A percentile compares a stretch with the other conserved stretches of the same genome.
Conservation (phyloP, 1,140 invertebrate genomes). For the Bombus pyrosoma region DNA sequence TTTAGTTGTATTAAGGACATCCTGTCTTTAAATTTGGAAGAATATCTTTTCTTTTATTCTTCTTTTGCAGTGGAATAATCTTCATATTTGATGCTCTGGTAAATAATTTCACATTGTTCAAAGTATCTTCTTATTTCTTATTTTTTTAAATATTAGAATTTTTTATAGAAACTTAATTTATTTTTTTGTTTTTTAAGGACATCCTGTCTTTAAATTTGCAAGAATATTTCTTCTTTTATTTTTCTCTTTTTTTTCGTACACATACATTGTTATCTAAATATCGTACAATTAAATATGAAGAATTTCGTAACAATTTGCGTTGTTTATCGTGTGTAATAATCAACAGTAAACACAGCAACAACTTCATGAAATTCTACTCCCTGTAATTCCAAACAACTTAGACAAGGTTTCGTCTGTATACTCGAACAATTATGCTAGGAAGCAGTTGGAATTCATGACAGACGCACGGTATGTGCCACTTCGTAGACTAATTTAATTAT, state of each 20-base stretch:
- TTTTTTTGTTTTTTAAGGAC: no score
- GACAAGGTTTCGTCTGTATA: neutral
- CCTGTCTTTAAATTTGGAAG: no score
- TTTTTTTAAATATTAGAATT: neutral
- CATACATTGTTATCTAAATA: neutral
- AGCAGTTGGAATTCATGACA: neutral
- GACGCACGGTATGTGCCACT: neutral
- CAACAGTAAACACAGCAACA: neutral
- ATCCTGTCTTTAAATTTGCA: no score
- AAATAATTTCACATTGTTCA: no score
- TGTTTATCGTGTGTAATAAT: neutral
- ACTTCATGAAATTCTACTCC: neutral
- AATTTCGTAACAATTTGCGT: neutral
- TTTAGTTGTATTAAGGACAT: fast-evolving
- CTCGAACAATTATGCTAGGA: neutral
- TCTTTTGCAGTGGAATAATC: neutral
- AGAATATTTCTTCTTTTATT: neutral
- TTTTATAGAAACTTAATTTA: no score
- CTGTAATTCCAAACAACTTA: neutral
- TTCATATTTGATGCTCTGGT: no score
- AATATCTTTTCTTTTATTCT: no score
- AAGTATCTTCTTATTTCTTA: neutral
- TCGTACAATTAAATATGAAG: neutral
- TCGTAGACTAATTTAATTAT: neutral
- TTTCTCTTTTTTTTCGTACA: no score